phyloP scores from a whole-genome alignment of 2,797 vertebrate species.

The Rhinoraja longicauda region DNA sequence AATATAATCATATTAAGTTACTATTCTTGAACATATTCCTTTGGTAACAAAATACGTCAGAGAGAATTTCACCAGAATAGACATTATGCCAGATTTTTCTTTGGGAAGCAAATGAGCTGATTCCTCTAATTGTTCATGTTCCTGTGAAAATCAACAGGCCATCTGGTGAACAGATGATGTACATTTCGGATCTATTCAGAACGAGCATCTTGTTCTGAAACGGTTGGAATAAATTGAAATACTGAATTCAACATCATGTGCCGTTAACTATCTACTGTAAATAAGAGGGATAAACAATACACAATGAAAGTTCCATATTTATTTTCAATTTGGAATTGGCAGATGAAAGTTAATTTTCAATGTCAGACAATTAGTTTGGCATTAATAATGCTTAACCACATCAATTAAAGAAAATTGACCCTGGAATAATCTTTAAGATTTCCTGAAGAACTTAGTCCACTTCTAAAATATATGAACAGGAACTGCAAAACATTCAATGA shows the following conservation, averaged over 20 bases:
- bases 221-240: neutral
- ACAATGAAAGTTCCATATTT: too few species aligned
- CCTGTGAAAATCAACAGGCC: neutral
- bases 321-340: neutral
- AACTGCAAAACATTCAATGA: neutral
- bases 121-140: too few species aligned
- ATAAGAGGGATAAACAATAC: neutral
- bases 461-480: neutral
- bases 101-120: too few species aligned
- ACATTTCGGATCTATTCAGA: neutral
- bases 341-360: neutral
- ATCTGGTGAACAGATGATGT: neutral
- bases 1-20: neutral
- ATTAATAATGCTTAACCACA: neutral
- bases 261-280: neutral
- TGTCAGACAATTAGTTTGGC: neutral
- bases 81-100: neutral
- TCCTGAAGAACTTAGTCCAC: neutral
- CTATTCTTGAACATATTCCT: neutral
- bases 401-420: neutral
- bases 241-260: neutral
- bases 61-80: neutral
- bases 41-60: neutral
- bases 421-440: neutral
- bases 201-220: neutral